Evolutionary conservation across 2,888 invertebrate species (phyloP).

Genomic region (Scaptodrosophila latifasciaeformis): DNA sequence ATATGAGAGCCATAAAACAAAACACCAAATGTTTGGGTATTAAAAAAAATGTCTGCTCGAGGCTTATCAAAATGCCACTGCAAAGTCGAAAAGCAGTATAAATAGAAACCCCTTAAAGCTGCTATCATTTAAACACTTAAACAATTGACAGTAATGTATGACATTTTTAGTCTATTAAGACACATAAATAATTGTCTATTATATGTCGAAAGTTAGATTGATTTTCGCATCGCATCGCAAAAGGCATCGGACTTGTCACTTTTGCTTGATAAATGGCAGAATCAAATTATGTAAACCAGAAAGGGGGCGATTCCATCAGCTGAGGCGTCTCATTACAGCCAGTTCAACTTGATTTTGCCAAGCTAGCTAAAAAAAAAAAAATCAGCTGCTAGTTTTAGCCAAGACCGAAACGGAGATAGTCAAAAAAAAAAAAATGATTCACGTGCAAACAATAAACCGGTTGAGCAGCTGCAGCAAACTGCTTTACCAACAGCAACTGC

Average conservation of each 20-base stretch:
- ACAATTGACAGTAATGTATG: constrained; percentile 59
- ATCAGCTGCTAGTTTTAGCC: background rate
- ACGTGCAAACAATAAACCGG: constrained; percentile 6
- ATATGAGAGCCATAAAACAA: too few relatives aligned
- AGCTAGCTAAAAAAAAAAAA: too few relatives aligned
- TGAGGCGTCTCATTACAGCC: background rate
- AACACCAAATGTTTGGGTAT: constrained; percentile 15
- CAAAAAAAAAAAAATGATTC: background rate
- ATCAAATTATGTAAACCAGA: too few relatives aligned
- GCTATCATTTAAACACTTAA: background rate
- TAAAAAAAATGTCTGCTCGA: constrained; percentile 3
- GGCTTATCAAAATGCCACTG: constrained; percentile 25
- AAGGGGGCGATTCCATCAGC: too few relatives aligned
- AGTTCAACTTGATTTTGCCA: background rate
- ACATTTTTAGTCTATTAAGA: constrained; percentile 5
- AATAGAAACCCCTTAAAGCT: background rate
- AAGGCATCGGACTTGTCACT: background rate
- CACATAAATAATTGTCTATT: constrained; percentile 51
- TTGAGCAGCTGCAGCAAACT: constrained; percentile 27
- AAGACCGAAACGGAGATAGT: background rate
- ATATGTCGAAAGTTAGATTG: constrained; percentile 33
- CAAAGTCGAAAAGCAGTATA: background rate
- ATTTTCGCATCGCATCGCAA: constrained; percentile 21
- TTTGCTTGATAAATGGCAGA: too few relatives aligned
- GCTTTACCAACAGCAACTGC: constrained; percentile 24